Base-by-base conservation (phyloP, 2,113 vertebrate genomes). In the Macrotis lagotis region DNA sequence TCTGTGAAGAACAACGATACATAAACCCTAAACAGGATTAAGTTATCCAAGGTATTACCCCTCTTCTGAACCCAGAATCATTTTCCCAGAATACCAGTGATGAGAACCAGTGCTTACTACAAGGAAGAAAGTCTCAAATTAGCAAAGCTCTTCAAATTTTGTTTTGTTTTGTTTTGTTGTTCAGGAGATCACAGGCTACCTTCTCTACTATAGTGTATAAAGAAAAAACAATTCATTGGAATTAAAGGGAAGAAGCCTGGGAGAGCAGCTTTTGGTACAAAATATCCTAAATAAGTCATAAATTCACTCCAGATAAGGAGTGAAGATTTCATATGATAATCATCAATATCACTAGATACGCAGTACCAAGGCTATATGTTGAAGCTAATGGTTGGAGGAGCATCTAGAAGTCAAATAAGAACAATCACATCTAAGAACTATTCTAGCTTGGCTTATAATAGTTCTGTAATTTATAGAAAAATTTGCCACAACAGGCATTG, bases 231-330 rank as follows among this genome's bases (percentile, higher is more conserved):
- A 24, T 50, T 48, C 44, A 3, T 74, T 48, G 55, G 94, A 93
- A 91, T 95, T 93, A 59, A 95, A 53, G 90, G 92, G 92, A 92
- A 94, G 95, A 90, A 83, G n/a, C n/a, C 92, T 51, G 44, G 93
- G n/a, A 83, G 19, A 95, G 66, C 25, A n/a, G 93, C 53, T 91
- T 51, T 90, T 94, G 94, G 93, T 50, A 91, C 96, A 96, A 94
- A 97, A 93, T 94, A 96, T 94, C 94, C 92, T 92, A 92, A 91
- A 88, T 92, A 96, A 94, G 97, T 97, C 97, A 96, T 96, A 97
- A 96, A 96, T 47, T 96, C 93, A 88, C 53, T 55, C 74, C 93
- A 95, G 97, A 96, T 95, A 96, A 96, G 94, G 94, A 94, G 92
- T 93, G 91, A 88, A 96, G 95, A 93, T 90, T 37, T 91, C 25